Conservation (phyloP, 64 coral and sea anemone species). For the Astreopora myriophthalma region DNA sequence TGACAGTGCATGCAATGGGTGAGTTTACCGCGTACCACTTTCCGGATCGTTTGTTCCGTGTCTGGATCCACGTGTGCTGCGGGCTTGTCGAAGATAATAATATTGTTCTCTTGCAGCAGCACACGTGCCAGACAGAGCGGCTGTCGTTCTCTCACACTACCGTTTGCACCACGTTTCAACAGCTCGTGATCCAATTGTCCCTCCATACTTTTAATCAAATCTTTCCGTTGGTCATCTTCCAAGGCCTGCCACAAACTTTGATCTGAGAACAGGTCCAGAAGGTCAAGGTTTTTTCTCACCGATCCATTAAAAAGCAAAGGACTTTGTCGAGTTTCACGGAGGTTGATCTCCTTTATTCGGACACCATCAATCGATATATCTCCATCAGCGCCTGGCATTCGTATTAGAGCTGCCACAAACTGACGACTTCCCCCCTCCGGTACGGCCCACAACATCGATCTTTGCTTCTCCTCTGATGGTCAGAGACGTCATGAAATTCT, state of each 20-base stretch:
- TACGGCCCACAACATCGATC: too few species aligned
- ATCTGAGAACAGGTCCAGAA: not conserved
- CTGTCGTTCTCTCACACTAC: conserved; percentile 52
- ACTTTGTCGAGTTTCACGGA: not conserved
- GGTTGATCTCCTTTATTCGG: too few species aligned
- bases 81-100: conserved; percentile 59
- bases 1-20: conserved; percentile 53
- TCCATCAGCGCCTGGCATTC: too few species aligned
- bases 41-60: conserved; percentile 38
- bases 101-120: conserved; percentile 27
- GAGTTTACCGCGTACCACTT: not conserved
- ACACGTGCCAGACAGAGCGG: conserved; percentile 47
- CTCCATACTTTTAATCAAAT: not conserved
- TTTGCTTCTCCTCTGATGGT: too few species aligned
- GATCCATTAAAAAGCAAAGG: conserved; percentile 58
- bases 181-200: conserved; percentile 1
- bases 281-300: conserved; percentile 55
- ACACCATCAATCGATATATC: too few species aligned
- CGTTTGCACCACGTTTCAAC: conserved; percentile 35
- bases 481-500: too few species aligned
- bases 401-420: too few species aligned
- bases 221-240: not conserved
- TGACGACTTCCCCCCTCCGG: too few species aligned
- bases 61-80: conserved; percentile 41
- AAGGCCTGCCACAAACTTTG: conserved; percentile 35